Evolutionary conservation across 2,797 vertebrate species (phyloP).

Genomic region (Rhabdophis nuchalis): DNA sequence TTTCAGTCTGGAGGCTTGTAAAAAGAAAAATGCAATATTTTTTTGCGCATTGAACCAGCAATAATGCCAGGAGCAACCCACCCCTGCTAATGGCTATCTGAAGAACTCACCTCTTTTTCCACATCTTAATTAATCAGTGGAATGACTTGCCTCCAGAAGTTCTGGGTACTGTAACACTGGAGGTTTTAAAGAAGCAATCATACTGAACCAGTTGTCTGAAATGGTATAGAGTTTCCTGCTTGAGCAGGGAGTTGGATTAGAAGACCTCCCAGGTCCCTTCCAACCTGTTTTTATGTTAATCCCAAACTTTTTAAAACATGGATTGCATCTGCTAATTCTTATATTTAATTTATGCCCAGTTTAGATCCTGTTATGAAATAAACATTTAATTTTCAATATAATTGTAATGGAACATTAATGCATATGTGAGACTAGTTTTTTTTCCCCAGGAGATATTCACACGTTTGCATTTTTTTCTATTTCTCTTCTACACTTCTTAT

Average conservation of each 20-base stretch:
- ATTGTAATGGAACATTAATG: neutral
- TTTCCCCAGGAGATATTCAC: neutral
- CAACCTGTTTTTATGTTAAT: neutral
- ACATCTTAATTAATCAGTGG: neutral
- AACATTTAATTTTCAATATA: neutral
- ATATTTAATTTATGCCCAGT: neutral
- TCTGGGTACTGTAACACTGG: neutral
- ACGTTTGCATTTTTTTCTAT: neutral
- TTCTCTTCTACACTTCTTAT: neutral
- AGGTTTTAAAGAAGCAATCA: neutral
- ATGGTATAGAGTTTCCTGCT: neutral
- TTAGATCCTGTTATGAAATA: neutral
- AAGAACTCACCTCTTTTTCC: neutral
- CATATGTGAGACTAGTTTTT: neutral
- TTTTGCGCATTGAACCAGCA: no score
- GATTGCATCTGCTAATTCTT: neutral
- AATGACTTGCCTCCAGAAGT: neutral
- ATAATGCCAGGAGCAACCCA: no score
- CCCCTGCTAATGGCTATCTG: neutral
- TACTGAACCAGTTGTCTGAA: neutral
- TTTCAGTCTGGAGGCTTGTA: neutral
- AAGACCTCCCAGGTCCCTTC: neutral
- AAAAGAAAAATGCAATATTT: neutral
- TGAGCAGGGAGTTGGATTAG: neutral
- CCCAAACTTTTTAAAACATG: neutral